Evolutionary conservation across 2,113 vertebrate species (phyloP).

Genomic region (Corvus moneduloides): DNA sequence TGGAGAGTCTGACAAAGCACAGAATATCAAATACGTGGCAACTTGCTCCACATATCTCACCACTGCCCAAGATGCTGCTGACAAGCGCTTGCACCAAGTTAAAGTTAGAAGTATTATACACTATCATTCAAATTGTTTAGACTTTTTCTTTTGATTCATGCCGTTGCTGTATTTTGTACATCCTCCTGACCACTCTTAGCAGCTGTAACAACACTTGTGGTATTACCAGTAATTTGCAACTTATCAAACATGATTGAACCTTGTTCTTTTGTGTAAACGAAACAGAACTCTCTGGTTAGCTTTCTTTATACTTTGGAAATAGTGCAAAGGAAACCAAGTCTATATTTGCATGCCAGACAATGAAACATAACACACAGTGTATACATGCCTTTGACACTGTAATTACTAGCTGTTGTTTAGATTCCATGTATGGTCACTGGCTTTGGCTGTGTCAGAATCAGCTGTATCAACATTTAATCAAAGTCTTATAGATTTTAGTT

Average conservation of each 20-base stretch:
- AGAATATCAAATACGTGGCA: constrained; percentile 35
- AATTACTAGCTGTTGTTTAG: constrained; percentile 87
- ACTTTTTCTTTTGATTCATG: constrained; percentile 84
- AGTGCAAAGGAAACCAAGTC: constrained; percentile 81
- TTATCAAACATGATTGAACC: constrained; percentile 89
- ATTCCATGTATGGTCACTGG: constrained; percentile 83
- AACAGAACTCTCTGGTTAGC: constrained; percentile 82
- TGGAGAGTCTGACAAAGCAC: background rate
- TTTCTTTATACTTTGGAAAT: constrained; percentile 84
- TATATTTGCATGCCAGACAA: constrained; percentile 87
- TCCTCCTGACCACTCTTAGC: constrained; percentile 80
- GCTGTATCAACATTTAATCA: constrained; percentile 92
- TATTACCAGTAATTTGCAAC: constrained; percentile 88
- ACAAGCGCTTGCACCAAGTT: constrained; percentile 62
- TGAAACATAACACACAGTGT: constrained; percentile 86
- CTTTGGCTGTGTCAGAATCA: constrained; percentile 84
- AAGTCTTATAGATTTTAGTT: constrained; percentile 83
- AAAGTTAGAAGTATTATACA: constrained; percentile 77
- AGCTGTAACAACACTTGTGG: constrained; percentile 88
- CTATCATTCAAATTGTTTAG: constrained; percentile 83
- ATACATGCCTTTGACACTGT: constrained; percentile 86
- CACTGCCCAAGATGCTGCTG: constrained; percentile 55
- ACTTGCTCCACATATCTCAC: constrained; percentile 1
- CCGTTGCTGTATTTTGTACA: constrained; percentile 79
- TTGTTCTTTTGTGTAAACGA: constrained; percentile 87